Evolutionary conservation across 2,888 invertebrate genomes (phyloP), one percentile per base, ranked within the genome.

Genomic region (Chrysolina oricalcia): DNA sequence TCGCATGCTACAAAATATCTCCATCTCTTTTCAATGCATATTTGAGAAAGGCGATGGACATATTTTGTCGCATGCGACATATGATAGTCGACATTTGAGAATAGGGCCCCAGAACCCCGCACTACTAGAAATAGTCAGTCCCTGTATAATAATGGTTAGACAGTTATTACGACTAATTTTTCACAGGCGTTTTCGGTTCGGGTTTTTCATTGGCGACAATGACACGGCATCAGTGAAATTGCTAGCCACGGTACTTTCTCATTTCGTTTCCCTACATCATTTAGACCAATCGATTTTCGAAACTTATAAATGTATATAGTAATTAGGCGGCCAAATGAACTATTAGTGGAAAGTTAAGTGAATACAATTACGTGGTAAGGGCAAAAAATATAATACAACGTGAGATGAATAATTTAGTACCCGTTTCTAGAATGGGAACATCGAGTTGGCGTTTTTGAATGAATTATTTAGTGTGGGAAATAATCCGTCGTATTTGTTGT

Each of bases 391-490:
- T 10, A 53, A 21, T 53, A 21, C 4, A 21, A 13, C 53, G 21
- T 53, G 53, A 53, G 15, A 53, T 53, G 53, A 53, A 53, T 53
- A 53, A 53, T 53, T 5, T 53, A 53, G 53, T 23, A 53, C 53
- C 53, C 53, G 53, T 53, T 17, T 21, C 2, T 11, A 17, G 9
- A 1, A 48, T 17, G n/a, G 10, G 8, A 35, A 35, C 35, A 35
- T 35, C 35, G 35, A 35, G 35, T 6, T 35, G 35, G 35, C 8
- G 4, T 35, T 8, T 48, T 8, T 17, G 17, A 48, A 48, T 48
- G 2, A 17, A 48, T 9, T 10, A 48, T 48, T 48, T 8, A 48
- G 48, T 48, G 17, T 48, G 48, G 48, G 17, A 17, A 35, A 35
- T 35, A 35, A 35, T 35, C 35, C 35, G 35, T 8, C 8, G 35